Evolutionary conservation across 1,140 invertebrate species (phyloP).

Genomic region (Lordiphosa mommai): DNA sequence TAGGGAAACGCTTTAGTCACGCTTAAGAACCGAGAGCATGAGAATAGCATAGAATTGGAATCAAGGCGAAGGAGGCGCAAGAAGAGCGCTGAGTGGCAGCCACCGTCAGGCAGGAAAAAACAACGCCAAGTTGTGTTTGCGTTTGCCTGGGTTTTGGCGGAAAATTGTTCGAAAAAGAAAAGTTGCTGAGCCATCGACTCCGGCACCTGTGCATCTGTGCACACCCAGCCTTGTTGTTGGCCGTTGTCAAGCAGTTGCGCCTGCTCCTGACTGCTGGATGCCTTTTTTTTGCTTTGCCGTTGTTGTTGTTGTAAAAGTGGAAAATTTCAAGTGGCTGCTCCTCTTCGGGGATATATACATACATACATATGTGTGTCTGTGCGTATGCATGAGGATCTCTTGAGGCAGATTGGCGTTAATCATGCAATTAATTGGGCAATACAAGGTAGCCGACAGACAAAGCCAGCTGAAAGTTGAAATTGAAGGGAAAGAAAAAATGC

Average conservation of each 20-base stretch:
- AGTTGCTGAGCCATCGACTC: slow-evolving; percentile 61
- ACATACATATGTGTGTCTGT: too few relatives aligned
- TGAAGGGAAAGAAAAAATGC: background rate
- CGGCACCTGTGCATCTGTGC: slow-evolving; percentile 55
- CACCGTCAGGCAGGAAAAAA: slow-evolving; percentile 22
- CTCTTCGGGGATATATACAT: slow-evolving; percentile 3
- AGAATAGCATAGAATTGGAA: slow-evolving; percentile 6
- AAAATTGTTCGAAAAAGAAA: slow-evolving; percentile 19
- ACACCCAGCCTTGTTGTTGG: background rate
- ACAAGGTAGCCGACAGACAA: slow-evolving; percentile 4
- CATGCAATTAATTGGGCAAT: slow-evolving; percentile 61
- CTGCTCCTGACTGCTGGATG: slow-evolving; percentile 12
- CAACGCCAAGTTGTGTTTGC: slow-evolving; percentile 29
- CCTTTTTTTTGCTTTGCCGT: background rate
- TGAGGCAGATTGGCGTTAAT: slow-evolving; percentile 60
- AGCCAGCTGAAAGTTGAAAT: background rate
- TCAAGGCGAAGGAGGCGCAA: background rate
- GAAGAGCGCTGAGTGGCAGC: slow-evolving; percentile 2
- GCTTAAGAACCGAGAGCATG: slow-evolving; percentile 27
- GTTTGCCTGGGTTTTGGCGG: slow-evolving; percentile 20
- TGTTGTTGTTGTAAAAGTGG: slow-evolving; percentile 10
- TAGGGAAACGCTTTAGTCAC: slow-evolving; percentile 66
- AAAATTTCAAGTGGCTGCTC: slow-evolving; percentile 44
- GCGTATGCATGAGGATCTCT: slow-evolving; percentile 4
- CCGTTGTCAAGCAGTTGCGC: slow-evolving; percentile 9